Conservation (phyloP, 2,113 vertebrate genomes). For the Mirounga angustirostris region DNA sequence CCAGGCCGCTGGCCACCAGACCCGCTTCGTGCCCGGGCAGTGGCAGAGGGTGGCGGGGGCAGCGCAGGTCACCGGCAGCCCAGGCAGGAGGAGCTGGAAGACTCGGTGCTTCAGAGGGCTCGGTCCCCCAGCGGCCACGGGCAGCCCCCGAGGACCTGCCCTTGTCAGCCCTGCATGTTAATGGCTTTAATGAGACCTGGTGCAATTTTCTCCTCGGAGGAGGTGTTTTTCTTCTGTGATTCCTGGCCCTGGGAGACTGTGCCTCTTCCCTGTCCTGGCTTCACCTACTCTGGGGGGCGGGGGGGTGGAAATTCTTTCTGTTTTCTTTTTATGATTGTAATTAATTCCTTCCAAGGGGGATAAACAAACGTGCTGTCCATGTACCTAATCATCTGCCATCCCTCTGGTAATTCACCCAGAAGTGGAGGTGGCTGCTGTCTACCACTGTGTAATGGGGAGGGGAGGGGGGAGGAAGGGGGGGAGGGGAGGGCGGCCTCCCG, state of each 20-base stretch:
- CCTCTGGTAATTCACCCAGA: background rate
- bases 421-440: constrained; percentile 6
- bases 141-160: constrained; percentile 1
- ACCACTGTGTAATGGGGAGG: background rate
- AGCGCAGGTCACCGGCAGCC: constrained; percentile 42
- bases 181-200: constrained; percentile 69
- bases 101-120: constrained; percentile 40
- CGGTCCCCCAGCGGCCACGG: background rate
- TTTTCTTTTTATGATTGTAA: constrained; percentile 62
- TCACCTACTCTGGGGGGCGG: constrained; percentile 10
- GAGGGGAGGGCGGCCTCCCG: background rate
- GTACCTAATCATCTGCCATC: background rate
- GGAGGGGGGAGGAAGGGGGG: background rate
- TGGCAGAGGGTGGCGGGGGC: background rate
- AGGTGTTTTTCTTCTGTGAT: constrained; percentile 42
- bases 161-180: constrained; percentile 60
- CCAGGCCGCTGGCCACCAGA: constrained; percentile 54
- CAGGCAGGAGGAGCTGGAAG: background rate
- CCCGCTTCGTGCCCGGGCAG: constrained; percentile 49
- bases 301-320: background rate
- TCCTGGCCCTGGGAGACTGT: background rate
- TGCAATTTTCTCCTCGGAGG: constrained; percentile 48
- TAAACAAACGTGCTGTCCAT: background rate
- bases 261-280: constrained; percentile 33
- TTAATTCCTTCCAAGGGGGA: constrained; percentile 66